These are phyloP conservation scores for Champsocephalus gunnari DNA, from an alignment of 2,797 vertebrate genomes.

Conservation along the genomic window DNA sequence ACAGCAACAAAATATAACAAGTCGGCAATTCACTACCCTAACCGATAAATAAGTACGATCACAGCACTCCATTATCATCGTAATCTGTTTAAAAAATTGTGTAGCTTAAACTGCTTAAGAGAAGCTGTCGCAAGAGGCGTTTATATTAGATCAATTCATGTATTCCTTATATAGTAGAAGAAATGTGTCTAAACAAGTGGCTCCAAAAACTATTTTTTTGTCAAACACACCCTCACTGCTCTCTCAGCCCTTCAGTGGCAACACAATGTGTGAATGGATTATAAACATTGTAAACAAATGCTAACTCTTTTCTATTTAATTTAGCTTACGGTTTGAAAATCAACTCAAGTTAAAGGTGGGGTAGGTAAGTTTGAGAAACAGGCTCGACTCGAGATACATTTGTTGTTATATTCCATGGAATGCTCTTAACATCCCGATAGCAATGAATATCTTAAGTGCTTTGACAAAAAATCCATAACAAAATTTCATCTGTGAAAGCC, in stretches of 20 bases:
- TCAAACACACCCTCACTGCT: not conserved
- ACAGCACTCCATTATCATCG: not conserved
- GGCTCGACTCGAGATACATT: no score
- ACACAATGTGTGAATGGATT: not conserved
- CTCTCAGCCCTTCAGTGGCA: not conserved
- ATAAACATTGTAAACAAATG: not conserved
- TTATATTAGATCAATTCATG: not conserved
- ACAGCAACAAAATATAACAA: conserved; percentile 10
- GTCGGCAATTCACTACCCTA: not conserved
- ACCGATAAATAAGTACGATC: not conserved
- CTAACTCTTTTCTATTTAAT: not conserved
- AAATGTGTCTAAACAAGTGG: not conserved
- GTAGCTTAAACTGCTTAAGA: not conserved
- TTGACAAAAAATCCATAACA: no score
- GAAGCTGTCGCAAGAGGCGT: not conserved
- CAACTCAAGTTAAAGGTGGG: no score
- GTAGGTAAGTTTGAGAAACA: no score
- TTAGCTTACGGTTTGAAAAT: not conserved
- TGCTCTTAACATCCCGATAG: no score
- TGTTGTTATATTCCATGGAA: no score
- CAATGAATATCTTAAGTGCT: no score
- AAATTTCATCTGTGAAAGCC: no score
- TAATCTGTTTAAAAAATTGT: not conserved
- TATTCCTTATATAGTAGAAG: not conserved
- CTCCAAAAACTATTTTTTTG: not conserved